Evolutionary conservation across 1,140 invertebrate species (phyloP), one percentile per base, ranked within the genome.

Genomic region (Ooceraea biroi): DNA sequence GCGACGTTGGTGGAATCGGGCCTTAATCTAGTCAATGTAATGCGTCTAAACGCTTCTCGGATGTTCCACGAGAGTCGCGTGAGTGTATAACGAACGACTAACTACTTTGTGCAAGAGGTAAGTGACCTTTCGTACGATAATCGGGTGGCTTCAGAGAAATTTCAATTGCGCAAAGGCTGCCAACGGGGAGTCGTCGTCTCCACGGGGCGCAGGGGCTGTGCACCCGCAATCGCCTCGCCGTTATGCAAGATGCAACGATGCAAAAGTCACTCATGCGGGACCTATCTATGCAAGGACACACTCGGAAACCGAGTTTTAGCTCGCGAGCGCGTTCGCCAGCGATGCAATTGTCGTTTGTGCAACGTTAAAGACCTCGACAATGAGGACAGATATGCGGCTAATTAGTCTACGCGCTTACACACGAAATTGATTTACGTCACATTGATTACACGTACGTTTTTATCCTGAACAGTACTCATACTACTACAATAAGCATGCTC

Each of bases 221-320:
- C 77, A 68, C 84, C 73, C 86, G 87, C 87, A 87, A 87, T 87
- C 86, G 74, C 82, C 27, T 68, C 69, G 76, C 27, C 68, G 63
- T 86, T 86, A 85, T 71, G 83, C 84, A 89, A 83, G 77, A 85
- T 83, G 89, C 82, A 85, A 90, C 88, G 88, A 85, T 83, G 84
- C 85, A 83, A 88, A 89, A 90, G 78, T 91, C 85, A 82, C 72
- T 90, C 85, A 89, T 89, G 90, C 90, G 85, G 84, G 74, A 84
- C 77, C 85, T 86, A 86, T 90, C 85, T 83, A 71, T 44, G 85
- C 90, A 92, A 92, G 91, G 90, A 87, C 91, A 83, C 77, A 82
- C 85, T 63, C 68, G 69, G 74, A 76, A 68, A 71, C 52, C 46
- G 82, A 84, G 58, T 80, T 88, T 87, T 87, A 88, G 72, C 55